Base-by-base conservation (phyloP, 1,140 invertebrate genomes). In the Mya arenaria region DNA sequence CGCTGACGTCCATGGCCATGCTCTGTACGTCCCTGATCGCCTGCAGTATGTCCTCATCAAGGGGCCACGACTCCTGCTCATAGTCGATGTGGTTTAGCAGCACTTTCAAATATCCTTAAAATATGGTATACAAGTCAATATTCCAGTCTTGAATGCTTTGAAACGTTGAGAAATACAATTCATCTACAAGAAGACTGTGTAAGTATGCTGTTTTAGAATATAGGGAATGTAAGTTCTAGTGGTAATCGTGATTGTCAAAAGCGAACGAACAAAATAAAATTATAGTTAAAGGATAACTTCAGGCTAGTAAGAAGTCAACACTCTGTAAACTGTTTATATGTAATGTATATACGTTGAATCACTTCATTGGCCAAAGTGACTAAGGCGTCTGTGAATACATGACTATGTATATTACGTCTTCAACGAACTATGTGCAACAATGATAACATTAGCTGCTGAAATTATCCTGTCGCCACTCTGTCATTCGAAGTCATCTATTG, bases 1-100 rank as follows among this genome's bases (percentile, higher is more conserved):
- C 78, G 55, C 82, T 84, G n/a, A 86, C 37, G 23, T 79, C 41
- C 25, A 62, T 52, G n/a, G 84, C 68, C 19, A 65, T 30, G 1
- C n/a, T 23, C 19, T 80, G 75, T 15, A 86, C 36, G 8, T 55
- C 55, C 25, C 52, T 34, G 66, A 81, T 71, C 17, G 15, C 28
- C 36, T 71, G 17, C 4, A 81, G 25, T 15, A 58, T 71, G 17
- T 36, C 37, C 19, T 41, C 58, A 48, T 72, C 58, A 15, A 81
- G n/a, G 10, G 66, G 66, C 78, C 78, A 81, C 34, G 66, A 30
- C 5, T 81, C 56, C 15, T 32, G 56, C 25, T 81, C 68, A 19
- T 81, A 25, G 44, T 62, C 48, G 8, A 81, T 81, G 32, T 72
- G 78, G n/a, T 81, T 25, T 4, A 81, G 55, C 2, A 81, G 58